These are phyloP conservation scores for Eulemur rubriventer DNA, from an alignment of 2,797 vertebrate genomes.

Conservation along the genomic window DNA sequence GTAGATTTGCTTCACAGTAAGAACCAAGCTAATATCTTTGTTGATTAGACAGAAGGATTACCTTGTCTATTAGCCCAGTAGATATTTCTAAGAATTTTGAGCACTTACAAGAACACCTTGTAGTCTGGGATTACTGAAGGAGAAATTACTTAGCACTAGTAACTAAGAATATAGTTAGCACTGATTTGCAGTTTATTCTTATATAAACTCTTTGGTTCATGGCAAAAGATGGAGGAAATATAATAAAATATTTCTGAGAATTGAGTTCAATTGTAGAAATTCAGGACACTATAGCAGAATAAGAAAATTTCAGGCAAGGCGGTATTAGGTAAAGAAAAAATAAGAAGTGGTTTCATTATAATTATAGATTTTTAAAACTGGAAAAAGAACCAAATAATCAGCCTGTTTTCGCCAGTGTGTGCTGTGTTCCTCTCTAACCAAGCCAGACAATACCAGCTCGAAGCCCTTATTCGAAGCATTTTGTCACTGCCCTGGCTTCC, in stretches of 20 bases:
- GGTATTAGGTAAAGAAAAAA: neutral
- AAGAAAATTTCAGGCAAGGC: neutral
- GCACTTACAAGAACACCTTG: neutral
- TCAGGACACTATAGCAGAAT: neutral
- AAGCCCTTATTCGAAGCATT: neutral
- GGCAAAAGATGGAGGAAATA: neutral
- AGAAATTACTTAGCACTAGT: neutral
- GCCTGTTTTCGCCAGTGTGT: neutral
- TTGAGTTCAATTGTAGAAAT: neutral
- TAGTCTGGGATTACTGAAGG: neutral
- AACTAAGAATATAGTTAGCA: neutral
- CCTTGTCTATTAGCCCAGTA: neutral
- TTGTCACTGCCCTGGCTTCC: neutral
- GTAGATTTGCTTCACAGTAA: neutral
- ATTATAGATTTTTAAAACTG: neutral
- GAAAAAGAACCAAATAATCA: neutral
- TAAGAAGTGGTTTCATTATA: neutral
- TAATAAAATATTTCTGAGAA: neutral
- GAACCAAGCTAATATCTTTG: neutral
- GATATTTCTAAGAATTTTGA: constrained; percentile 13
- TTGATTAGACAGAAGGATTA: neutral
- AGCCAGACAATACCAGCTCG: neutral
- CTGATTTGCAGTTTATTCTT: neutral
- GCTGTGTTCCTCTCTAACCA: neutral
- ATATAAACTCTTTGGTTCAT: neutral